Conservation (phyloP, 2,888 invertebrate species). For the Onchidella celtica region DNA sequence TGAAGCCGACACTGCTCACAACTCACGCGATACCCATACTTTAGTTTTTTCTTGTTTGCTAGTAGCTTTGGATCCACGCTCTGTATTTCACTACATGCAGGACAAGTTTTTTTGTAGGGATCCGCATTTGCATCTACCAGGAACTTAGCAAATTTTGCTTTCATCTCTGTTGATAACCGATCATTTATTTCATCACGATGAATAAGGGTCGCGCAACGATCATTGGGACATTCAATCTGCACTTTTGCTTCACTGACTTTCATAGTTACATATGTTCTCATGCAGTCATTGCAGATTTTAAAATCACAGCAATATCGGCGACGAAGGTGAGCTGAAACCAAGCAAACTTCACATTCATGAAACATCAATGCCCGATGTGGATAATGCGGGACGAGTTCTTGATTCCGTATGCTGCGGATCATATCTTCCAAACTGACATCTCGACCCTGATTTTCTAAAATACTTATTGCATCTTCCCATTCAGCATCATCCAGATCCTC, state of each 20-base stretch:
- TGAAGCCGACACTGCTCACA: slow-evolving; percentile 77
- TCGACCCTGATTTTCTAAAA: neutral
- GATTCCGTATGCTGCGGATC: neutral
- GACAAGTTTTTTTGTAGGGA: slow-evolving; percentile 79
- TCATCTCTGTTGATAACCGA: slow-evolving; percentile 67
- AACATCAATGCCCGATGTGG: slow-evolving; percentile 53
- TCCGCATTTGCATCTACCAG: slow-evolving; percentile 78
- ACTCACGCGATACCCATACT: slow-evolving; percentile 58
- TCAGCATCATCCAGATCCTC: slow-evolving; percentile 6
- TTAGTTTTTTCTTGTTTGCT: slow-evolving; percentile 40
- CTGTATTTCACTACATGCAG: slow-evolving; percentile 75
- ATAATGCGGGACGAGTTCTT: slow-evolving; percentile 45
- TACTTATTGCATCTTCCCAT: slow-evolving; percentile 28
- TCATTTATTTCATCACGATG: slow-evolving; percentile 78
- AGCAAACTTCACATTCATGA: slow-evolving; percentile 76
- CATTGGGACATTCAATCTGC: slow-evolving; percentile 76
- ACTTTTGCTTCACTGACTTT: slow-evolving; percentile 75
- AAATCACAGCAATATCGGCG: slow-evolving; percentile 77
- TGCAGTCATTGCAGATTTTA: slow-evolving; percentile 76
- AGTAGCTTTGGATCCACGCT: slow-evolving; percentile 37
- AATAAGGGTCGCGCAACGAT: slow-evolving; percentile 71
- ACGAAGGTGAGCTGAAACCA: slow-evolving; percentile 62
- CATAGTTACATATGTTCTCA: slow-evolving; percentile 70
- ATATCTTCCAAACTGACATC: neutral
- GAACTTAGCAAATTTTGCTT: slow-evolving; percentile 76